Percentiles rank a stretch among this genome's conserved stretches.
Conservation (phyloP, 1,140 invertebrate genomes). For the Drosophila eugracilis region DNA sequence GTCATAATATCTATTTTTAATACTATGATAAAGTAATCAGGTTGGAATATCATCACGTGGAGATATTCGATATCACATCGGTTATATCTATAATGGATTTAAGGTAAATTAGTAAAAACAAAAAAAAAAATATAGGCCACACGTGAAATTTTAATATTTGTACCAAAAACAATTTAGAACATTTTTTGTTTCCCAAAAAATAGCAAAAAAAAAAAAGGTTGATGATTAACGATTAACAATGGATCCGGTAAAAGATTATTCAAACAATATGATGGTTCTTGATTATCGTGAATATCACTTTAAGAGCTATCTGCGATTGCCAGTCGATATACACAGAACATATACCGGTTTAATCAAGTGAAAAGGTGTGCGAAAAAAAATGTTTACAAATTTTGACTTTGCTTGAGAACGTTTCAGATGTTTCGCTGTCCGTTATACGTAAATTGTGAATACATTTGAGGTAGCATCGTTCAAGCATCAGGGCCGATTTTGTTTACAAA, state of each 20-base stretch:
- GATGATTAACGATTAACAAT: not conserved
- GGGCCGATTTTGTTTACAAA: slow-evolving; percentile 5
- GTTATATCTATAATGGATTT: not conserved
- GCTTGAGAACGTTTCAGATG: not conserved
- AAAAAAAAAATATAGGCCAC: not conserved
- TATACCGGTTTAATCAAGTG: slow-evolving; percentile 13
- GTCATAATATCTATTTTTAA: no score
- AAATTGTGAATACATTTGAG: not conserved
- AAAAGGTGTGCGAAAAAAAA: not conserved
- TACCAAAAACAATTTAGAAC: not conserved
- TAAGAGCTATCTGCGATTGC: not conserved
- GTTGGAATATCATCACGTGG: not conserved
- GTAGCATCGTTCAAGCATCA: not conserved
- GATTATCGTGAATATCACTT: not conserved
- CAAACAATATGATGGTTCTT: not conserved
- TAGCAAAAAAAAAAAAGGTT: not conserved
- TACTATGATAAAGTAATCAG: no score
- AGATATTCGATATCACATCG: not conserved
- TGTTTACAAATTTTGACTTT: slow-evolving; percentile 10
- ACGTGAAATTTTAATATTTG: not conserved
- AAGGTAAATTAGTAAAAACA: not conserved
- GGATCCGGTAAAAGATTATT: not conserved
- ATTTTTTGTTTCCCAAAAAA: not conserved
- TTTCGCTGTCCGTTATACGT: not conserved
- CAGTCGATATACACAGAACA: slow-evolving; percentile 8